Percentiles rank a stretch among this genome's conserved stretches.
These are phyloP conservation scores for Hyppa rectilinea DNA, from an alignment of 2,888 invertebrate genomes.

Conservation along the genomic window DNA sequence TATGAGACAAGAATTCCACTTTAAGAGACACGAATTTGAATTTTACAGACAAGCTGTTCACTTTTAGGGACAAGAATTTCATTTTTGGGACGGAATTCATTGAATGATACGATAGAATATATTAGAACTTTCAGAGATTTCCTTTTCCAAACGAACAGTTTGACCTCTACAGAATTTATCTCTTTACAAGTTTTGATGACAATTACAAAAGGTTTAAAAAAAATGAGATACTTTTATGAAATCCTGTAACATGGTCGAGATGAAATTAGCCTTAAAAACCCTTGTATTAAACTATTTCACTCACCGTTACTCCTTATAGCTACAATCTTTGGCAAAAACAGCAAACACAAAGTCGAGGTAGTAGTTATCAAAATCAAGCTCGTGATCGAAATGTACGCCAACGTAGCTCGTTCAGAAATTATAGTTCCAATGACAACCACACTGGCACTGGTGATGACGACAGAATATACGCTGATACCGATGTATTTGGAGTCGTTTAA, in stretches of 20 bases:
- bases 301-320: slow-evolving; percentile 92
- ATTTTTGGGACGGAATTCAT: not conserved
- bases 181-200: not conserved
- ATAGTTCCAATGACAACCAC: slow-evolving; percentile 97
- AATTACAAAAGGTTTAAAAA: not conserved
- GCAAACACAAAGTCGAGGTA: slow-evolving; percentile 95
- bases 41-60: too few species aligned
- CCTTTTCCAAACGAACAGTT: too few species aligned
- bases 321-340: slow-evolving; percentile 96
- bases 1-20: not conserved
- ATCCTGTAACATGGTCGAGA: not conserved
- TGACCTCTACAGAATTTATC: too few species aligned
- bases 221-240: not conserved
- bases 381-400: slow-evolving; percentile 95
- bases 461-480: slow-evolving; percentile 97
- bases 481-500: slow-evolving; percentile 98
- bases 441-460: slow-evolving; percentile 96
- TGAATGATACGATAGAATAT: too few species aligned
- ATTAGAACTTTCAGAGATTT: not conserved
- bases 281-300: slow-evolving; percentile 46
- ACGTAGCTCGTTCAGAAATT: slow-evolving; percentile 94
- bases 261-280: not conserved
- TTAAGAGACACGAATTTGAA: too few species aligned
- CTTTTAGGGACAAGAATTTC: not conserved
- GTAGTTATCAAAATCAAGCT: slow-evolving; percentile 96